Base-by-base conservation (phyloP, 2,888 invertebrate species). In the Pyrrhia umbra region DNA sequence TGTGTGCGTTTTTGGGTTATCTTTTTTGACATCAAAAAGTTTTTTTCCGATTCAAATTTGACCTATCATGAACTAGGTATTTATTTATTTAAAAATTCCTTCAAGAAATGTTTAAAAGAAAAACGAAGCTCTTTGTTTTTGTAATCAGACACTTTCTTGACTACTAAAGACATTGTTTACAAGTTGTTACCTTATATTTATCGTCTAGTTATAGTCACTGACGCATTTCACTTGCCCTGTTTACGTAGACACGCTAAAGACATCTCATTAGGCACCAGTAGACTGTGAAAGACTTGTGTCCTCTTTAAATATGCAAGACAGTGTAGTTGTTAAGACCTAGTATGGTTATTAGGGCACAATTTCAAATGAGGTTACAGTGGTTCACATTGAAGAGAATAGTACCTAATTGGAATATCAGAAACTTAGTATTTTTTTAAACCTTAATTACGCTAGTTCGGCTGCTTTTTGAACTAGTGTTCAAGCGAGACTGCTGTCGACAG, bases 261-360 rank as follows among this genome's bases (percentile, higher is more conserved):
- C 76, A 60, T 42, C 71, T 75, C 76, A 67, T 77, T 79, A 51
- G 59, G 79, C 64, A 65, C 57, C 67, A 75, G 40, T 39, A 60
- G 76, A 75, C 79, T 79, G 79, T 75, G 49, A 77, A 71, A 62
- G 68, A 40, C 49, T 57, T 54, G 66, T 65, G 39, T 54, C 20
- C 37, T 47, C 34, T 56, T 59, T 59, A 68, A 75, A 60, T 75
- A 78, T 66, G 65, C 66, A 63, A 75, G 47, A 6, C 34, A 25
- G 27, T 39, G 46, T 47, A 40, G 51, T 51, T 42, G 8, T 25
- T 13, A 15, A 30, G 10, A 34, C 16, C 2, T n/a, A 39, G 15
- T 25, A 13, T 13, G 27, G 13, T 25, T 39, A 15, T 27, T 13
- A 54, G 18, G n/a, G 9, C 16, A 2, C 2, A 30, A 21, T 4